Base-by-base conservation (phyloP, 2,113 vertebrate genomes). In the Taxidea taxus region DNA sequence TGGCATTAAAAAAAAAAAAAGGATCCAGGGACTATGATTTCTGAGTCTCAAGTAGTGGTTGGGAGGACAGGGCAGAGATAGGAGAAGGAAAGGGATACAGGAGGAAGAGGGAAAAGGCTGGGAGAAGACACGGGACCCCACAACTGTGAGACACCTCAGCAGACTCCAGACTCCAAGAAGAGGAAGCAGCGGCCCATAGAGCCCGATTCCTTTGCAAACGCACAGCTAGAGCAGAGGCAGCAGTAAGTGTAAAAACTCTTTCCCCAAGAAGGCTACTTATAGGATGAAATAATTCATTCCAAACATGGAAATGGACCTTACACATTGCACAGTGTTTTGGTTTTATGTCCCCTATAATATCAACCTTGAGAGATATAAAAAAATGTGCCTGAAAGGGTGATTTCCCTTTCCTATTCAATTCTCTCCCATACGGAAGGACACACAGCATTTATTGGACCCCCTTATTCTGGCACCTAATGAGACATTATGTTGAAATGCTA, bases 1-100 rank as follows among this genome's bases (percentile, higher is more conserved):
- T 15, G 84, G 83, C 75, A 97, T 74, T 97, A 97, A 95, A 72
- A 90, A 96, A 94, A 97, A 97, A 94, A 66, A 97, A 97, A 93
- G 54, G 34, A 97, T 91, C 44, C 77, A 84, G 89, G 93, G 95
- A 47, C 49, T 87, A 83, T n/a, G 58, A 90, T 86, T 97, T 92
- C 74, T 68, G 68, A 94, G 77, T 92, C 92, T 96, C 85, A 37
- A 60, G 74, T 15, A 83, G 80, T 13, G 27, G 44, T 37, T 54
- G 51, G 62, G 60, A 97, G 23, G n/a, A 60, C 12, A 72, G 51
- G 51, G 62, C 49, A 84, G 6, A 64, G 87, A 87, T 3, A 39
- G 2, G 34, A 51, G 34, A 70, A 12, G 16, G 47, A n/a, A n/a
- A 68, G 29, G n/a, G 27, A 39, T 0, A 6, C 23, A 42, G 64